These are phyloP conservation scores for Cliona cf. orientalis DNA, from an alignment of 37 sponge, comb jelly and placozoan species.

Conservation along the genomic window DNA sequence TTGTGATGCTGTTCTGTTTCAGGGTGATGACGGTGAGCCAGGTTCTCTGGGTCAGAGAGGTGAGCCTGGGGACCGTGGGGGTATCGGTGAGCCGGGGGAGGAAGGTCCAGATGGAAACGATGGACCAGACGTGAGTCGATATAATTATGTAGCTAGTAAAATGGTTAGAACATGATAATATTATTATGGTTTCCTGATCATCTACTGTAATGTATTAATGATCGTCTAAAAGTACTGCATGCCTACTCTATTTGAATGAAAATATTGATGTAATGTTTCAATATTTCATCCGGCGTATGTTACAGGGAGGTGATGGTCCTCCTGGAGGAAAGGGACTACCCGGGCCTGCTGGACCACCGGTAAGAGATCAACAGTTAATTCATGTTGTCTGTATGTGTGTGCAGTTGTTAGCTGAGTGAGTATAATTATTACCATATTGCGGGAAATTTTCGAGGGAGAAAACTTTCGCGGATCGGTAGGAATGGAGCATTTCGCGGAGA, in stretches of 20 bases:
- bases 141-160: neutral
- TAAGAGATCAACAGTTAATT: too few species aligned
- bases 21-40: constrained; percentile 5
- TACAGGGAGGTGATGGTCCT: constrained; percentile 24
- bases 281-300: neutral
- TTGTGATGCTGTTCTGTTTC: neutral
- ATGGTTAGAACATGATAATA: too few species aligned
- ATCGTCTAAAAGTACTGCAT: too few species aligned
- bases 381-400: too few species aligned
- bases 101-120: constrained; percentile 38
- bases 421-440: too few species aligned
- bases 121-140: constrained; percentile 36
- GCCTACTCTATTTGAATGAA: too few species aligned
- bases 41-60: constrained; percentile 3
- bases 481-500: too few species aligned
- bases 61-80: constrained; percentile 26
- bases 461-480: too few species aligned
- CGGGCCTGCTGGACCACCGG: constrained; percentile 41
- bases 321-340: constrained; percentile 41
- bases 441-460: too few species aligned
- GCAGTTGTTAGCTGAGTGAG: too few species aligned
- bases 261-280: neutral
- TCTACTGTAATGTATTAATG: too few species aligned
- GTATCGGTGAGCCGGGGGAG: constrained; percentile 23
- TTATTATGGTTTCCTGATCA: too few species aligned